phyloP scores from a whole-genome alignment of 2,888 invertebrate genomes.

The Drosophila longiperda region DNA sequence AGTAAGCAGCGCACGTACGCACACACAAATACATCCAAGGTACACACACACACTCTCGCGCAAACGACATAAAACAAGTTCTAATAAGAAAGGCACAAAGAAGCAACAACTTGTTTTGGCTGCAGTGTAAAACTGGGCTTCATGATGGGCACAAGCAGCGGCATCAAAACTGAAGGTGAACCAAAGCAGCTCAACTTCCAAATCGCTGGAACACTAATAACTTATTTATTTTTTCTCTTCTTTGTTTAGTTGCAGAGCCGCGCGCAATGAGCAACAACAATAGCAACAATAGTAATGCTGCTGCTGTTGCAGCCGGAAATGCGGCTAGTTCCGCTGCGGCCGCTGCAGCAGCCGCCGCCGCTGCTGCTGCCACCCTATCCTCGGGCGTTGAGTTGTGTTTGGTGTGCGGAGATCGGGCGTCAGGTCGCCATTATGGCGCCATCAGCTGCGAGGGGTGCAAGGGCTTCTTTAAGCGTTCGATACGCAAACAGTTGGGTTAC shows the following conservation, averaged over 20 bases:
- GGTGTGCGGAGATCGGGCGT: slow-evolving; percentile 98
- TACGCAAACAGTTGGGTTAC: slow-evolving; percentile 98
- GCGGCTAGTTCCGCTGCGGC: slow-evolving; percentile 58
- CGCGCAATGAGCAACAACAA: slow-evolving; percentile 58
- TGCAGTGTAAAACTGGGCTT: slow-evolving; percentile 47
- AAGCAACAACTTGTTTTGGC: slow-evolving; percentile 60
- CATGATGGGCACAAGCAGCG: slow-evolving; percentile 72
- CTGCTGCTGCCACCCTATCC: slow-evolving; percentile 43
- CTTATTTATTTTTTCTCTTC: slow-evolving; percentile 24
- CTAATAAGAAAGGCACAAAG: slow-evolving; percentile 68
- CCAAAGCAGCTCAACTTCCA: slow-evolving; percentile 30
- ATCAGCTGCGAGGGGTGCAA: slow-evolving; percentile 97
- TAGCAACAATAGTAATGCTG: slow-evolving; percentile 30
- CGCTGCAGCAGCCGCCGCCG: slow-evolving; percentile 18
- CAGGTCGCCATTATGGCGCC: slow-evolving; percentile 97
- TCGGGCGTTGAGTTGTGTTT: slow-evolving; percentile 91
- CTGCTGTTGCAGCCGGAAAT: slow-evolving; percentile 51
- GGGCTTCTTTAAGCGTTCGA: slow-evolving; percentile 98
- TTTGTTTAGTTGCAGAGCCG: slow-evolving; percentile 49
- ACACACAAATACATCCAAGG: slow-evolving; percentile 11
- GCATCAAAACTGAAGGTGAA: slow-evolving; percentile 82
- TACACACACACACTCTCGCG: slow-evolving; percentile 28
- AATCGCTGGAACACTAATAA: neutral
- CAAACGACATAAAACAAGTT: slow-evolving; percentile 58
- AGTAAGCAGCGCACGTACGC: slow-evolving; percentile 52